Evolutionary conservation across 2,888 invertebrate species (phyloP).

Genomic region (Lepidocyrtoides sp.): DNA sequence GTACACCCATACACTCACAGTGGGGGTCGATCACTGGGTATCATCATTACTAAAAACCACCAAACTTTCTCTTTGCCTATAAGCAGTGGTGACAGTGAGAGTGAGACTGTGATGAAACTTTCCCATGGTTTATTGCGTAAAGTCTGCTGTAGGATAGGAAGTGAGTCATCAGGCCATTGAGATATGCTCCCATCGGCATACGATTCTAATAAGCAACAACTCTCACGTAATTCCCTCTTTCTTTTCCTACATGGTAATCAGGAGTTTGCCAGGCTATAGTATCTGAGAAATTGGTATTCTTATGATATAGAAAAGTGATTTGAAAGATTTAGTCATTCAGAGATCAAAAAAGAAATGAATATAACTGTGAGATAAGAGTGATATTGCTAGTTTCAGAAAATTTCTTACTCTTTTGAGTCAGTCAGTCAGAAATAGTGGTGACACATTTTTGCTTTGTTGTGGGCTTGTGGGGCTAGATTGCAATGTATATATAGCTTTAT

Average conservation of each 20-base stretch:
- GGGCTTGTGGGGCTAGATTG: not conserved
- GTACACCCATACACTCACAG: too few species aligned
- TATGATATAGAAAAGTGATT: slow-evolving; percentile 50
- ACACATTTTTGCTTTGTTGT: slow-evolving; percentile 13
- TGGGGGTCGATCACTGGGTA: too few species aligned
- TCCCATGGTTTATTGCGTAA: not conserved
- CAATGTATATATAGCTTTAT: too few species aligned
- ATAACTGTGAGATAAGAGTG: slow-evolving; percentile 44
- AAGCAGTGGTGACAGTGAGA: too few species aligned
- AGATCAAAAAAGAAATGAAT: slow-evolving; percentile 50
- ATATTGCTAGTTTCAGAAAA: slow-evolving; percentile 54
- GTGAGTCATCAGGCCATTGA: slow-evolving; percentile 66
- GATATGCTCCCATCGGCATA: slow-evolving; percentile 24
- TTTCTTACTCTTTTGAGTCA: slow-evolving; percentile 48
- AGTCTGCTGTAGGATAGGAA: slow-evolving; percentile 11
- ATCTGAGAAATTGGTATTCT: slow-evolving; percentile 17
- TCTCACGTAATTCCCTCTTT: slow-evolving; percentile 60
- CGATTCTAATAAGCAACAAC: slow-evolving; percentile 29
- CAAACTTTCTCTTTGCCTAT: too few species aligned
- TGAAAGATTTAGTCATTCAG: slow-evolving; percentile 57
- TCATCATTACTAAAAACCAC: too few species aligned
- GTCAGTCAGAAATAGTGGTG: not conserved
- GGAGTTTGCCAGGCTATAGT: not conserved
- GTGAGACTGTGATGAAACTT: not conserved
- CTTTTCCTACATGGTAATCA: slow-evolving; percentile 58